Base-by-base conservation (phyloP, 2,797 vertebrate genomes). In the Lophotriccus pileatus region DNA sequence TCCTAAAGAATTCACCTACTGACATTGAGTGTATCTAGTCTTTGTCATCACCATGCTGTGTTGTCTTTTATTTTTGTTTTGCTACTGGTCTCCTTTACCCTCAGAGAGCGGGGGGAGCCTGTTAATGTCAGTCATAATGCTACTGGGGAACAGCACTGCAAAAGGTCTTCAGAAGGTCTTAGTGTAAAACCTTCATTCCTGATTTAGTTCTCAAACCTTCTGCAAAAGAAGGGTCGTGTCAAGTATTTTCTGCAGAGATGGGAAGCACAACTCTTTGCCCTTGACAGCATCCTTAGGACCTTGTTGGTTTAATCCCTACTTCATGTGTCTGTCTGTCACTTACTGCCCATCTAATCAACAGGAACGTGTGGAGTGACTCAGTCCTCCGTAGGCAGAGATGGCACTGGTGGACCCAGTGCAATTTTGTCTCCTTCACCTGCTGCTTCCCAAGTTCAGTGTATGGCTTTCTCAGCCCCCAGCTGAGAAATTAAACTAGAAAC, bases 1-100 rank as follows among this genome's bases (percentile, higher is more conserved):
- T 96, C 95, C 93, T 96, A 79, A 90, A 91, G 89, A 94, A 96
- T 95, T 97, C 93, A 94, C 93, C 84, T 97, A 95, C 93, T 96
- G 96, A 96, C 94, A 95, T 88, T 93, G 68, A 95, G 68, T 95
- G 92, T 96, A 47, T 91, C 56, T 91, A 92, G 93, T 97, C 91
- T 53, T 94, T 95, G 90, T 96, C 89, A 86, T 87, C 90, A 79
- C 91, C 91, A 90, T 92, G 84, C 94, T 91, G 85, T 97, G 85
- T 96, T 96, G 94, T 96, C 93, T 96, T 94, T 86, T 55, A 50
- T 94, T 94, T 93, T 86, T 79, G 72, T 94, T 87, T 90, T 86
- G 76, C 90, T 95, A 4, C 66, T 18, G 47, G 70, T 64, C 78
- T 90, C 73, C 68, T 91, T 80, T 56, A 39, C 68, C 80, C 73